A percentile compares a stretch with the other conserved stretches of the same genome.
These are phyloP conservation scores for Cebus imitator DNA, from an alignment of 2,113 vertebrate species.

Conservation along the genomic window DNA sequence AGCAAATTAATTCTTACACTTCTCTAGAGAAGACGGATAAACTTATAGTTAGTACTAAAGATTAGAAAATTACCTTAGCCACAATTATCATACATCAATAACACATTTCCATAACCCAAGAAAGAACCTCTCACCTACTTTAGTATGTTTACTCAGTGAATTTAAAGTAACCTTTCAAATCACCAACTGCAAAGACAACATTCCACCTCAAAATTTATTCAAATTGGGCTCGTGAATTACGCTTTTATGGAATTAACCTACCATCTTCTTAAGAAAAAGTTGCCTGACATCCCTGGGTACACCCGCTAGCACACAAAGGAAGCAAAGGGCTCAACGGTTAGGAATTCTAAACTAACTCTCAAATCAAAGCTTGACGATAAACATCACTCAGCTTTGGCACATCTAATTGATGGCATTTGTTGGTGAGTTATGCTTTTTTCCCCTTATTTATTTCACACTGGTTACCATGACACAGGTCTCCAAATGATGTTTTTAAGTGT, in stretches of 20 bases:
- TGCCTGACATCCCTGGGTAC: slow-evolving; percentile 59
- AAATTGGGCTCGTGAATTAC: neutral
- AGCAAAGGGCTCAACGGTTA: slow-evolving; percentile 56
- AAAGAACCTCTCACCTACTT: neutral
- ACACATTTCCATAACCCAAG: slow-evolving; percentile 18
- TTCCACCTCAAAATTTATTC: neutral
- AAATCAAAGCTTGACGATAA: neutral
- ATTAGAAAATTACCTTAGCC: neutral
- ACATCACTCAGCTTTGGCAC: neutral
- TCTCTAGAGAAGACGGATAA: neutral
- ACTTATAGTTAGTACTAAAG: neutral
- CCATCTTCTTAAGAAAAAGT: slow-evolving; percentile 62
- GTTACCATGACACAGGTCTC: neutral
- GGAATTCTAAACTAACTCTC: slow-evolving; percentile 46
- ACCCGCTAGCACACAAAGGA: neutral
- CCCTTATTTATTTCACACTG: neutral
- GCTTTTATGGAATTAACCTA: slow-evolving; percentile 59
- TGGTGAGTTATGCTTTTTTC: neutral
- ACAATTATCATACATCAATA: neutral
- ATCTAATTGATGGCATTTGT: neutral
- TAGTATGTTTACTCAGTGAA: neutral
- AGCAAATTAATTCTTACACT: neutral
- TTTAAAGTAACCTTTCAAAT: slow-evolving; percentile 65
- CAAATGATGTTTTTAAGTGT: neutral
- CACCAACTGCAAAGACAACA: neutral